Base-by-base conservation (phyloP, 2,113 vertebrate genomes). In the Monarcha castaneiventris region DNA sequence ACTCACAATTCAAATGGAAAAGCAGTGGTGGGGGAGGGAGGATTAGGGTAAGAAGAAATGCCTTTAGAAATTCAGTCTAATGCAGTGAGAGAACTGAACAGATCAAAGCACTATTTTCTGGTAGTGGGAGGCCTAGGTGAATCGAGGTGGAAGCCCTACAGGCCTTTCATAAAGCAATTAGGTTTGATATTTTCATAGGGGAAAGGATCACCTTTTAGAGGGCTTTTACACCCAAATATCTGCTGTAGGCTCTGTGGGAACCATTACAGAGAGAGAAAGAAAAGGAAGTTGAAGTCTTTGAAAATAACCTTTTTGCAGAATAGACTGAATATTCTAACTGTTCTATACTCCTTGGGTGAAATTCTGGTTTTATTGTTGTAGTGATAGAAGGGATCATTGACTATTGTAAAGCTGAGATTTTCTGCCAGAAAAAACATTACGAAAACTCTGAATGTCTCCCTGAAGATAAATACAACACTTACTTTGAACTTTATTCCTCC, bases 91-190 rank as follows among this genome's bases (percentile, higher is more conserved):
- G 81, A 94, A 92, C 58, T 61, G 58, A 82, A 87, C 25, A 89
- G 69, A 96, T 94, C 89, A 95, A 93, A 95, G 37, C 44, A 68
- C 10, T 79, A 66, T 89, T 94, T 96, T 93, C 77, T 84, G 16
- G 54, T 79, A 85, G 66, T 89, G 32, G 67, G 66, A 89, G 33
- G 78, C 74, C 93, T 76, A 89, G 77, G 74, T 95, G 87, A 93
- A 82, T 10, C 87, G 37, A 82, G 37, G 77, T 91, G 46, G 74
- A 79, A 84, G 49, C 41, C 81, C 37, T 84, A 69, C 29, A 93
- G 74, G 54, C 29, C 71, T 89, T 96, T 92, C 46, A 67, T 76
- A 89, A 89, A 87, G 62, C 41, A 91, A 77, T 90, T 91, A 92
- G 89, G 44, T 59, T 49, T 71, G n/a, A 67, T 91, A 91, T 95